Percentiles rank a stretch among this genome's conserved stretches.
These are phyloP conservation scores for Falco columbarius DNA, from an alignment of 2,797 vertebrate species.

Conservation along the genomic window DNA sequence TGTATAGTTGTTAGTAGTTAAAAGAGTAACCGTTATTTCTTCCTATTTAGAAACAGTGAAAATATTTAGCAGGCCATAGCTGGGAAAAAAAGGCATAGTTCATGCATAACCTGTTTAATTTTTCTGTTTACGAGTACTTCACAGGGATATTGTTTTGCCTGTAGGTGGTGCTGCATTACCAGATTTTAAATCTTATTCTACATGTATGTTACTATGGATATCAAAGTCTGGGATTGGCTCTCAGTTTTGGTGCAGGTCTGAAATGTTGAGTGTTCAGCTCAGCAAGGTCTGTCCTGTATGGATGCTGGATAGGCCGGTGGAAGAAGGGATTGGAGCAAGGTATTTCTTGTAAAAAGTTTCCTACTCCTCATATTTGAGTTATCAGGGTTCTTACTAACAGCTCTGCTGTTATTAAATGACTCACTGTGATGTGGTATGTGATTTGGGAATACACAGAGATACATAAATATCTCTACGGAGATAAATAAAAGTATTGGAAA, in stretches of 20 bases:
- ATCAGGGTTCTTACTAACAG: neutral
- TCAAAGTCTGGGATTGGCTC: neutral
- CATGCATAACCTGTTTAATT: neutral
- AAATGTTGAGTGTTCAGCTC: neutral
- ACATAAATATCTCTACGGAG: neutral
- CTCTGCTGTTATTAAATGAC: neutral
- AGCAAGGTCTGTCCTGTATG: neutral
- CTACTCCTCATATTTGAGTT: neutral
- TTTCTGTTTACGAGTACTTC: neutral
- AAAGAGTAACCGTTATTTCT: neutral
- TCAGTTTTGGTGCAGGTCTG: neutral
- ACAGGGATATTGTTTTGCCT: neutral
- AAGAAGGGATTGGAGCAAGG: neutral
- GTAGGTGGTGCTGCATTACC: conserved; percentile 1
- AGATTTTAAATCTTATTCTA: neutral
- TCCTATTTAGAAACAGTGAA: neutral
- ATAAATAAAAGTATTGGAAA: neutral
- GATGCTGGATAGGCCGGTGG: neutral
- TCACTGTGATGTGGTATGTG: neutral
- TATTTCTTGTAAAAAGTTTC: neutral
- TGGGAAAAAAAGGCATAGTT: neutral
- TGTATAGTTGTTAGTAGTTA: neutral
- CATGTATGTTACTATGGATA: accelerated
- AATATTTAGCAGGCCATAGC: neutral
- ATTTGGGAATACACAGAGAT: neutral